These are phyloP conservation scores for Petroica traversi DNA, from an alignment of 2,113 vertebrate species.

Conservation along the genomic window DNA sequence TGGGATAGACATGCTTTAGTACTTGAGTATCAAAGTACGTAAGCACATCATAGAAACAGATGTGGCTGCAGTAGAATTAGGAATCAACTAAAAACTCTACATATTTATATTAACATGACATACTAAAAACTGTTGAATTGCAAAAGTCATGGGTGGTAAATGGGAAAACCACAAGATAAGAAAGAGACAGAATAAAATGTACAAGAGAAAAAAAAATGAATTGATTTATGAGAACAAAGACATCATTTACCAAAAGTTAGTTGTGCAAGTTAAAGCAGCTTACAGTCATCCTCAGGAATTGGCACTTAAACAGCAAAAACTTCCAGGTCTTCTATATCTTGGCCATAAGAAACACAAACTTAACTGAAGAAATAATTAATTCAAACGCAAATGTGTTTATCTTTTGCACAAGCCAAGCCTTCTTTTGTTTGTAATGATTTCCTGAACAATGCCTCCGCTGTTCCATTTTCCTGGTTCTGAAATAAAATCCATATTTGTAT, in stretches of 20 bases:
- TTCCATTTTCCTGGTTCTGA: background rate
- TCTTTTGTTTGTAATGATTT: background rate
- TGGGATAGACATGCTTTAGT: background rate
- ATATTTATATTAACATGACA: background rate
- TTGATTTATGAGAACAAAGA: background rate
- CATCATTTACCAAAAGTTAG: background rate
- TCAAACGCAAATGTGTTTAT: background rate
- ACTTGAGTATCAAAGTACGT: background rate
- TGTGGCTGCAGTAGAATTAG: background rate
- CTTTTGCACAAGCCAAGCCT: background rate
- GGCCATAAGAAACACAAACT: background rate
- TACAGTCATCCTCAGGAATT: background rate
- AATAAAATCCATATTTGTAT: background rate
- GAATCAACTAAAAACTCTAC: background rate
- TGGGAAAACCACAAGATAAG: background rate
- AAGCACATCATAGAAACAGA: background rate
- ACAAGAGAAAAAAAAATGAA: background rate
- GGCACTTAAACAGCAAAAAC: background rate
- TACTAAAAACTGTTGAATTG: background rate
- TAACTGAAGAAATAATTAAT: background rate
- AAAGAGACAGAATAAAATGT: background rate
- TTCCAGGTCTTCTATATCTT: background rate
- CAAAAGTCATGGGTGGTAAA: background rate
- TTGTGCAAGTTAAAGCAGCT: background rate
- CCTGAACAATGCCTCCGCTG: background rate